A percentile compares a stretch with the other conserved stretches of the same genome.
These are phyloP conservation scores for Dinomys branickii DNA, from an alignment of 2,113 vertebrate genomes.

Conservation along the genomic window DNA sequence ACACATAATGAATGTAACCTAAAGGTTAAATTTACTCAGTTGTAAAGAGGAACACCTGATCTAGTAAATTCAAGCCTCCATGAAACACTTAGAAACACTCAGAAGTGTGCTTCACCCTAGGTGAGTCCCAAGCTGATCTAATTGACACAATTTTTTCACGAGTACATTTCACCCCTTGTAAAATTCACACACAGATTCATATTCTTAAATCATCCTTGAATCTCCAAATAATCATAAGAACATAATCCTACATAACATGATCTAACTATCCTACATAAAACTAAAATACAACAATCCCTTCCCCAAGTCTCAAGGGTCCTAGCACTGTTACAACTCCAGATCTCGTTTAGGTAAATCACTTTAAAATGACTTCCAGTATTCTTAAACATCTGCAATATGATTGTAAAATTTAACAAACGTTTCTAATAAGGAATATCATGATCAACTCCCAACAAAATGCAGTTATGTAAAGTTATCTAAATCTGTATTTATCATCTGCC, in stretches of 20 bases:
- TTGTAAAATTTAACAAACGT: not conserved
- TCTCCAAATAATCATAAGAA: not conserved
- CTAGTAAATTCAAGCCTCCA: not conserved
- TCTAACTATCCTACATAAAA: not conserved
- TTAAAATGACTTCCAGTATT: not conserved
- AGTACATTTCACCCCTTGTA: not conserved
- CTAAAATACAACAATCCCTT: not conserved
- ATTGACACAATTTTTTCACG: not conserved
- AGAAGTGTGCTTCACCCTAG: too few species aligned
- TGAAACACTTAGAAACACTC: too few species aligned
- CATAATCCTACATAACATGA: not conserved
- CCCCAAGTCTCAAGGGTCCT: not conserved
- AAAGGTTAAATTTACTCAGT: not conserved
- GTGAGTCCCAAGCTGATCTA: not conserved
- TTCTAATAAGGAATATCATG: not conserved
- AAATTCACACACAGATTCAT: not conserved
- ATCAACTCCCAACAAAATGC: not conserved
- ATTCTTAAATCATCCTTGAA: not conserved
- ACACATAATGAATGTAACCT: not conserved
- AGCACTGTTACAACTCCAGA: not conserved
- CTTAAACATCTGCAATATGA: not conserved
- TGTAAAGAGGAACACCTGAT: not conserved
- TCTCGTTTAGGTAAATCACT: not conserved
- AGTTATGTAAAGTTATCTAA: not conserved
- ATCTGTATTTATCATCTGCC: not conserved